Evolutionary conservation across 2,888 invertebrate genomes (phyloP).

Genomic region (Ormyrus rosae): DNA sequence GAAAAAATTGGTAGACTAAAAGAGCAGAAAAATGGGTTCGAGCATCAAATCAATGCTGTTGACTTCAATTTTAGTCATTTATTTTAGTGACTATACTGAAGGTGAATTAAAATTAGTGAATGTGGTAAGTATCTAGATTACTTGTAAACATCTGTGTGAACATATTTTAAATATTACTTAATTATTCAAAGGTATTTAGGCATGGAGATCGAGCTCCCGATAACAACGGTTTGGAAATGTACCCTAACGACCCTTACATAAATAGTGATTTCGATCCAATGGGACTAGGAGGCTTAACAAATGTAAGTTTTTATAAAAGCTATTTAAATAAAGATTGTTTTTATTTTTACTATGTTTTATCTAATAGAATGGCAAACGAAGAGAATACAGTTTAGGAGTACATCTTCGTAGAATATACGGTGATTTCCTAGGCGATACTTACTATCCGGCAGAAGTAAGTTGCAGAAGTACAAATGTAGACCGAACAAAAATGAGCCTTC

Average conservation of each 20-base stretch:
- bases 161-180: too few species aligned
- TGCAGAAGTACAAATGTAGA: conserved; percentile 82
- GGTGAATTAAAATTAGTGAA: too few species aligned
- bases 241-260: conserved; percentile 57
- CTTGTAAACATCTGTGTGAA: too few species aligned
- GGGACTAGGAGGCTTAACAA: conserved; percentile 58
- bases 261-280: conserved; percentile 54
- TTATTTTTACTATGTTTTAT: background rate
- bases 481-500: conserved; percentile 85
- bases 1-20: too few species aligned
- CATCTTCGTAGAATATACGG: conserved; percentile 76
- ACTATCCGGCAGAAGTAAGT: conserved; percentile 63
- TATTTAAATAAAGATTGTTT: too few species aligned
- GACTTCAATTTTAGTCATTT: too few species aligned
- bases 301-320: background rate
- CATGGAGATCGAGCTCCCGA: conserved; percentile 60
- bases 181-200: conserved; percentile 48
- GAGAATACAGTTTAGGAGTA: conserved; percentile 77
- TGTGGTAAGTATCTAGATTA: too few species aligned
- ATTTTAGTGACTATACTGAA: too few species aligned
- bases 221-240: conserved; percentile 48
- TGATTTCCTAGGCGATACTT: conserved; percentile 76
- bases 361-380: conserved; percentile 77
- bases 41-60: too few species aligned
- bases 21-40: too few species aligned